Evolutionary conservation across 1,140 invertebrate genomes (phyloP).

Genomic region (Eueides isabella): DNA sequence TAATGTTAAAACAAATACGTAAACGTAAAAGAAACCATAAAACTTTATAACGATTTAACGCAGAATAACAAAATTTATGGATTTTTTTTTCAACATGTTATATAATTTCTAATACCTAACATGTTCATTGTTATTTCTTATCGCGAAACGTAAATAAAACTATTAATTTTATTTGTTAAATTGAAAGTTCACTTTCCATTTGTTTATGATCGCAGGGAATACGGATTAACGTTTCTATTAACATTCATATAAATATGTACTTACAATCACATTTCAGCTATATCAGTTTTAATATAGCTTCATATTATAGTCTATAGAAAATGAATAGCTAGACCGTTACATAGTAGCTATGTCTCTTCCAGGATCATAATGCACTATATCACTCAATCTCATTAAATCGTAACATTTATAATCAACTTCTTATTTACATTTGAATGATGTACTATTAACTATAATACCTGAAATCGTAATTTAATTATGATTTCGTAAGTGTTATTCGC

Average conservation of each 20-base stretch:
- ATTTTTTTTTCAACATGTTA: conserved; percentile 11
- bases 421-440: too few species aligned
- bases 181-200: conserved; percentile 16
- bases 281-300: too few species aligned
- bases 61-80: neutral
- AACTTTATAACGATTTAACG: conserved; percentile 1
- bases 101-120: neutral
- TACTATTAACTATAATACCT: too few species aligned
- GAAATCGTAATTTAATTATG: too few species aligned
- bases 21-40: neutral
- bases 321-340: neutral
- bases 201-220: conserved; percentile 19
- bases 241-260: neutral
- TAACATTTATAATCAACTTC: too few species aligned
- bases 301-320: neutral
- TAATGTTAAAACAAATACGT: neutral
- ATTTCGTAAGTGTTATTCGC: too few species aligned
- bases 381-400: too few species aligned
- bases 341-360: too few species aligned
- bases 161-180: conserved; percentile 23
- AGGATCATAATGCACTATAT: too few species aligned
- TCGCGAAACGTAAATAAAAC: conserved; percentile 11
- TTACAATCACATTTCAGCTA: neutral
- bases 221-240: neutral
- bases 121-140: conserved; percentile 16